A percentile compares a stretch with the other conserved stretches of the same genome.
Evolutionary conservation across 2,888 invertebrate species (phyloP).

Genomic region (Cantharis rustica): DNA sequence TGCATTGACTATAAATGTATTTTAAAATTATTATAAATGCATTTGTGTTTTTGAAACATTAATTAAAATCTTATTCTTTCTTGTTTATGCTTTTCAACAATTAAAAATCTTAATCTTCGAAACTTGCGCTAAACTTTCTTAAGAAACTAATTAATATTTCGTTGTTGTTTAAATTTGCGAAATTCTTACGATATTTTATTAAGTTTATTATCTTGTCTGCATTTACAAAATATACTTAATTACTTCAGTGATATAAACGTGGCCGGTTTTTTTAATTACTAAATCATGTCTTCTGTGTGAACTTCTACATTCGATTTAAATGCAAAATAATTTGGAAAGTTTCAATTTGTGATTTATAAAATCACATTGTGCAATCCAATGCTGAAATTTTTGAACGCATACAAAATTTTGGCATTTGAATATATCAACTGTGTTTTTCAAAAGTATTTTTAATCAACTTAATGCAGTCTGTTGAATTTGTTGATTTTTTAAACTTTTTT

Average conservation of each 20-base stretch:
- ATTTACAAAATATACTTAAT: conserved; percentile 17
- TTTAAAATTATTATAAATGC: conserved; percentile 11
- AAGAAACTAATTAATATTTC: conserved; percentile 25
- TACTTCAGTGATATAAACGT: conserved; percentile 11
- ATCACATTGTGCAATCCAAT: conserved; percentile 9
- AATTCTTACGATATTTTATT: conserved; percentile 21
- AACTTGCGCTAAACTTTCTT: neutral
- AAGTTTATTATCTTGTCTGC: conserved; percentile 16
- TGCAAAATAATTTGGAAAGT: conserved; percentile 18
- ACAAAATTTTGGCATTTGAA: conserved; percentile 27
- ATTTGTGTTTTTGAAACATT: conserved; percentile 21
- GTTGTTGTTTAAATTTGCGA: conserved; percentile 20
- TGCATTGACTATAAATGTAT: neutral
- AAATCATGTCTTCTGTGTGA: conserved; percentile 18
- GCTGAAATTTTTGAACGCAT: conserved; percentile 16
- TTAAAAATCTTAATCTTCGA: conserved; percentile 13
- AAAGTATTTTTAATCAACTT: conserved; percentile 20
- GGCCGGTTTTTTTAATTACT: conserved; percentile 17
- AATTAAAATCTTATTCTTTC: conserved; percentile 23
- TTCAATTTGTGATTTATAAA: conserved; percentile 21
- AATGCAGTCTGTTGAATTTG: conserved; percentile 26
- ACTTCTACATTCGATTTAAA: conserved; percentile 15
- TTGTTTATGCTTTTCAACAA: conserved; percentile 24
- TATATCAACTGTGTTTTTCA: conserved; percentile 22
- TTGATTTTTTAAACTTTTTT: conserved; percentile 14